phyloP scores from a whole-genome alignment of 1,140 invertebrate genomes.

The Trichogramma pretiosum region DNA sequence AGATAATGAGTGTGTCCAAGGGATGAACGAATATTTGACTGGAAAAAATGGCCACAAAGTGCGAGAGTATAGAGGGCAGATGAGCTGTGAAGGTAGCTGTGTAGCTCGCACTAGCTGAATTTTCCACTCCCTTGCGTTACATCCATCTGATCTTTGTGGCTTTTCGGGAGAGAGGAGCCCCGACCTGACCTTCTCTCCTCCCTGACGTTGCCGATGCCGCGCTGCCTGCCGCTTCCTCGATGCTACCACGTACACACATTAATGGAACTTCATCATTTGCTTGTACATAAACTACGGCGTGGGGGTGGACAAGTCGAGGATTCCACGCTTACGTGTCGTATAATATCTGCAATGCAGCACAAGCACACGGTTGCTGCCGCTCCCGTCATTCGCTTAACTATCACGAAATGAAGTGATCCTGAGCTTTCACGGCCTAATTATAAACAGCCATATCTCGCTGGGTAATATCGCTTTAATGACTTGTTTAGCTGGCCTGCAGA shows the following conservation, averaged over 20 bases:
- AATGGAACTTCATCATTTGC: constrained; percentile 25
- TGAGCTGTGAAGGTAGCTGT: too few species aligned
- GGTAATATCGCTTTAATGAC: too few species aligned
- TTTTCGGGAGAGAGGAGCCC: neutral
- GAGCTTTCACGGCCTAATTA: constrained; percentile 8
- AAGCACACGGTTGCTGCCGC: too few species aligned
- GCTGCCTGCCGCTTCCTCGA: neutral
- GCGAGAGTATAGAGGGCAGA: too few species aligned
- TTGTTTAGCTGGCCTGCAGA: too few species aligned
- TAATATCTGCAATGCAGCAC: constrained; percentile 3
- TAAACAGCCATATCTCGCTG: constrained; percentile 4
- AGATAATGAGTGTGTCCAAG: too few species aligned
- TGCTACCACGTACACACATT: constrained; percentile 20
- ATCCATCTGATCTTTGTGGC: neutral
- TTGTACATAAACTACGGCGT: constrained; percentile 22
- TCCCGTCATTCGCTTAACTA: constrained; percentile 27
- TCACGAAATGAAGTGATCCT: constrained; percentile 27
- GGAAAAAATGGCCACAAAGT: too few species aligned
- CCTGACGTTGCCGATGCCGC: too few species aligned
- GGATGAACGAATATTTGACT: too few species aligned
- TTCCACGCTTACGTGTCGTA: too few species aligned
- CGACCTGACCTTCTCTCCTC: too few species aligned
- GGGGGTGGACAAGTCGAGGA: neutral
- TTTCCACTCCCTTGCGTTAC: constrained; percentile 12
- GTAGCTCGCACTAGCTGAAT: too few species aligned